Evolutionary conservation across 2,113 vertebrate species (phyloP).

Genomic region (Raja brachyura): DNA sequence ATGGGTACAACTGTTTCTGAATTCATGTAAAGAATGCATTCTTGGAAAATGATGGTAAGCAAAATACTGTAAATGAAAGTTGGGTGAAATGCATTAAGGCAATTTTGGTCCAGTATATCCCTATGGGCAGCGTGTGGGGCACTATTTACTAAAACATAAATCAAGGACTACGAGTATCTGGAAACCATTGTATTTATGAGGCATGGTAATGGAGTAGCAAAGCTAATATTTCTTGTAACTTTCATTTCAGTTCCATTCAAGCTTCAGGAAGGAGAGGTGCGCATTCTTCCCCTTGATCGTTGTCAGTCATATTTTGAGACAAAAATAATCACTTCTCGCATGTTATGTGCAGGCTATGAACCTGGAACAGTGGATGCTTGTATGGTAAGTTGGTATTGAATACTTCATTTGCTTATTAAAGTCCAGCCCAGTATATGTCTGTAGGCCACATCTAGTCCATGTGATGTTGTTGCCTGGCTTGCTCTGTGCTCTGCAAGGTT

Average conservation of each 20-base stretch:
- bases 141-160: not conserved
- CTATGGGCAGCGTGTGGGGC: too few species aligned
- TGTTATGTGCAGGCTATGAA: conserved; percentile 90
- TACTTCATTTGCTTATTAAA: not conserved
- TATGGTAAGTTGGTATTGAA: conserved; percentile 56
- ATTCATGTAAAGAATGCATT: too few species aligned
- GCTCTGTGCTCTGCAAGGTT: too few species aligned
- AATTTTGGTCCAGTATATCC: too few species aligned
- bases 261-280: conserved; percentile 89
- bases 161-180: too few species aligned
- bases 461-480: conserved; percentile 25
- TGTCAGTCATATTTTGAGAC: conserved; percentile 91
- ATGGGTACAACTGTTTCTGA: not conserved
- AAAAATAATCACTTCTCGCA: conserved; percentile 87
- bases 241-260: conserved; percentile 83
- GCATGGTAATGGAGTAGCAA: conserved; percentile 3
- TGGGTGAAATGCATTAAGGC: too few species aligned
- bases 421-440: conserved; percentile 41
- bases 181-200: not conserved
- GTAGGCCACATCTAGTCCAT: conserved; percentile 41
- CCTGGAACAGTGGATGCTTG: conserved; percentile 75
- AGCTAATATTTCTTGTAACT: conserved; percentile 31
- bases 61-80: too few species aligned
- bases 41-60: too few species aligned
- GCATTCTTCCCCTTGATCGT: conserved; percentile 79